Base-by-base conservation (phyloP, 1,140 invertebrate species). In the Sminthurinus signatus region DNA sequence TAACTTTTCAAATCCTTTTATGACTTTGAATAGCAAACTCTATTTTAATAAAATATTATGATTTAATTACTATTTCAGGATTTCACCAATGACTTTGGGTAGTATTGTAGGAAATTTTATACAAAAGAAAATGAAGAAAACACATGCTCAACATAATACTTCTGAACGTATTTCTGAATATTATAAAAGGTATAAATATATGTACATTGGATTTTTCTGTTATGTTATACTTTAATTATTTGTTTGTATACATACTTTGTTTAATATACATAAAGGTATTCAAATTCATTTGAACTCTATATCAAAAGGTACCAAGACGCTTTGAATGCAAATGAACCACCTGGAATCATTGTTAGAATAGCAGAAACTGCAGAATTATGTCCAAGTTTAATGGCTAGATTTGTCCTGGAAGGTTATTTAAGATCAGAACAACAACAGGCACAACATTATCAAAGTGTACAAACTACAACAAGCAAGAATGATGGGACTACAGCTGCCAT, bases 331-430 rank as follows among this genome's bases (percentile, higher is more conserved):
- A 74, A 76, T 14, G 75, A 76, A 60, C 73, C 73, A 43, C 74
- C 77, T 59, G 81, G 80, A 51, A 79, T 86, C 43, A 75, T 88
- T 2, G 65, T 86, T 14, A 75, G 78, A 58, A 77, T 87, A 62
- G 79, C 85, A 8, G 74, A 79, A 65, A 71, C 80, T 44, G 75
- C 78, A 56, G 78, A 82, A 36, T 76, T 84, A 31, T 80, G 82
- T 32, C 86, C 87, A 12, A 80, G 83, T 44, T 74, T 86, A 29
- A 74, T 88, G 27, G 85, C 85, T 28, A 81, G 84, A 72, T 74
- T 84, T 27, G 78, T 89, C 43, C 73, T 89, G 21, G 83, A 86
- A 71, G 79, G 81, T 68, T 80, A 84, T 75, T n/a, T 72, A 2
- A 25, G 54, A 25, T 57, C 62, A 31, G 27, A 60, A 17, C 61